A percentile compares a stretch with the other conserved stretches of the same genome.
Evolutionary conservation across 2,797 vertebrate species (phyloP).

Genomic region (Chrosomus eos): DNA sequence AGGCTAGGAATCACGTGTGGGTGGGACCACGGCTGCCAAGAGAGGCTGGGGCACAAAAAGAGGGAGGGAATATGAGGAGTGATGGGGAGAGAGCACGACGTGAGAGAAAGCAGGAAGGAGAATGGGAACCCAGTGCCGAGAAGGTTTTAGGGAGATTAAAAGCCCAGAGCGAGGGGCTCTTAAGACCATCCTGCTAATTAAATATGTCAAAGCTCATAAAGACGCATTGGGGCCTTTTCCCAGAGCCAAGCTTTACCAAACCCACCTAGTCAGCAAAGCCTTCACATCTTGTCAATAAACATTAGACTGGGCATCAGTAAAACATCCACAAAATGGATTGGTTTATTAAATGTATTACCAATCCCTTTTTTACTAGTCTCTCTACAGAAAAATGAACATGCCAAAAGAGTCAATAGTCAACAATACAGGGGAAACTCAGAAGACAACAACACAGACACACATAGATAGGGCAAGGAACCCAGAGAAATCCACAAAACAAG

Average conservation of each 20-base stretch:
- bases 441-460: neutral
- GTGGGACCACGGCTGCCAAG: conserved; percentile 30
- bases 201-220: conserved; percentile 88
- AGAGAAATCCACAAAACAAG: neutral
- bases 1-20: conserved; percentile 60
- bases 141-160: conserved; percentile 81
- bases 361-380: conserved; percentile 43
- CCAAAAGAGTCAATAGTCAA: conserved; percentile 44
- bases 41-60: conserved; percentile 5
- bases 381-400: conserved; percentile 53
- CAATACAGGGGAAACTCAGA: neutral
- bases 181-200: conserved; percentile 89
- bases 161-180: conserved; percentile 81
- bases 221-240: conserved; percentile 80
- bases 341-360: conserved; percentile 66
- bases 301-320: conserved; percentile 83
- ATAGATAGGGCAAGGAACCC: neutral
- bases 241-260: conserved; percentile 80
- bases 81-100: conserved; percentile 5
- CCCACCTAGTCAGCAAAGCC: conserved; percentile 85
- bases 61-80: conserved; percentile 24
- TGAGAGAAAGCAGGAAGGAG: conserved; percentile 19
- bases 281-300: conserved; percentile 84
- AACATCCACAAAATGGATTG: conserved; percentile 70
- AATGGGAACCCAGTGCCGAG: conserved; percentile 56